These are phyloP conservation scores for Pongo abelii DNA, from an alignment of 2,113 vertebrate species.

Conservation along the genomic window DNA sequence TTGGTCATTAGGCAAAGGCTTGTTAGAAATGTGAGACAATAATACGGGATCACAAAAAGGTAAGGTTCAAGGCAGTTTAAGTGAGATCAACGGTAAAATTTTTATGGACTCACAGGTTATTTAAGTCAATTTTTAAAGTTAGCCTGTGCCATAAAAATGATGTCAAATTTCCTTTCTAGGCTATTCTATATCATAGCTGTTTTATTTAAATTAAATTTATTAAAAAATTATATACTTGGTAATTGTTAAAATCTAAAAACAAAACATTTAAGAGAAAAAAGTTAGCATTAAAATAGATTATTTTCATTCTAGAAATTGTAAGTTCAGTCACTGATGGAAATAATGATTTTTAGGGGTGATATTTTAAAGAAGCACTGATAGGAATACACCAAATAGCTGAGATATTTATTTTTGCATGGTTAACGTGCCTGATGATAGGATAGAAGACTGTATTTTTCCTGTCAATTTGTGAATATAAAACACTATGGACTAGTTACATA, in stretches of 20 bases:
- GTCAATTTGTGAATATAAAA: background rate
- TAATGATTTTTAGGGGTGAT: background rate
- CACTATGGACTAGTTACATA: background rate
- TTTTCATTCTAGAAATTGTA: slow-evolving; percentile 3
- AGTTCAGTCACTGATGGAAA: background rate
- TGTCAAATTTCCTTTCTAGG: background rate
- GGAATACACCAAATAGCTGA: background rate
- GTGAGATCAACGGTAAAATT: background rate
- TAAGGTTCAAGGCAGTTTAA: background rate
- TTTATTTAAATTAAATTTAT: background rate
- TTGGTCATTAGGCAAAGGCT: background rate
- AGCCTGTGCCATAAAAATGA: background rate
- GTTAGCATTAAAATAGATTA: background rate
- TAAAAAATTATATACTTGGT: background rate
- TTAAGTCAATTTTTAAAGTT: background rate
- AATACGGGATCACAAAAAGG: background rate
- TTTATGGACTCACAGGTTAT: background rate
- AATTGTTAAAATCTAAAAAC: background rate
- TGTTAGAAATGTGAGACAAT: background rate
- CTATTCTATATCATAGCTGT: background rate
- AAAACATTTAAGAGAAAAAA: background rate
- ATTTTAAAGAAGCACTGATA: background rate
- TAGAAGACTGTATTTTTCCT: background rate
- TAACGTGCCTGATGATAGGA: background rate
- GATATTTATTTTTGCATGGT: background rate